Evolutionary conservation across 2,113 vertebrate species (phyloP).

Genomic region (Sinocyclocheilus maitianheensis): DNA sequence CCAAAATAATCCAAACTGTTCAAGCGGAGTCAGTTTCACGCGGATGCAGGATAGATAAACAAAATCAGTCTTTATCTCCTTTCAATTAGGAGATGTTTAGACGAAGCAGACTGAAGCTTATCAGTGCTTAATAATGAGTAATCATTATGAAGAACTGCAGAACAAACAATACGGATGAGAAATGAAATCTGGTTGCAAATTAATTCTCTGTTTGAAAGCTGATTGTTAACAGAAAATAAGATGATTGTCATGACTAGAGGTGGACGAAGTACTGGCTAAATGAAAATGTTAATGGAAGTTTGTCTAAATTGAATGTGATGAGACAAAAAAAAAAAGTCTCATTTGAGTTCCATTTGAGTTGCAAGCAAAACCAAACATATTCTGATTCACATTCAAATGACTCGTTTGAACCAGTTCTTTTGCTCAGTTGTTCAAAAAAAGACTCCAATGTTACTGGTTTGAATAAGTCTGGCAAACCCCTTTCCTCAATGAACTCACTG

Average conservation of each 20-base stretch:
- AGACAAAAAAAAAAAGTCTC: neutral
- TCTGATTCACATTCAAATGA: no score
- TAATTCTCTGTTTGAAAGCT: neutral
- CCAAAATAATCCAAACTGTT: neutral
- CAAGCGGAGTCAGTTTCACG: neutral
- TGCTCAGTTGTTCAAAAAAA: no score
- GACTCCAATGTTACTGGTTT: neutral
- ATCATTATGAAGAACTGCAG: neutral
- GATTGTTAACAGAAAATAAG: neutral
- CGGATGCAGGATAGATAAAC: neutral
- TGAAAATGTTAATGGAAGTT: neutral
- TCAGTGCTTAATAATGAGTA: neutral
- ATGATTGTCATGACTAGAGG: neutral
- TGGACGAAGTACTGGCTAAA: neutral
- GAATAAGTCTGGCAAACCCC: neutral
- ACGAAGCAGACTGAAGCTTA: neutral
- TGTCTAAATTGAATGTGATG: neutral
- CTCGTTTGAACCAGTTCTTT: no score
- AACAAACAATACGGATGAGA: neutral
- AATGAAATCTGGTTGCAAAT: slow-evolving; percentile 1
- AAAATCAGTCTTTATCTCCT: slow-evolving; percentile 12
- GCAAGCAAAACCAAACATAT: no score
- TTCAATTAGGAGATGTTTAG: neutral
- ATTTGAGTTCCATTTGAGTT: neutral
- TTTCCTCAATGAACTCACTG: neutral